Conservation (phyloP, 2,113 vertebrate genomes). For the Prochilodus magdalenae region DNA sequence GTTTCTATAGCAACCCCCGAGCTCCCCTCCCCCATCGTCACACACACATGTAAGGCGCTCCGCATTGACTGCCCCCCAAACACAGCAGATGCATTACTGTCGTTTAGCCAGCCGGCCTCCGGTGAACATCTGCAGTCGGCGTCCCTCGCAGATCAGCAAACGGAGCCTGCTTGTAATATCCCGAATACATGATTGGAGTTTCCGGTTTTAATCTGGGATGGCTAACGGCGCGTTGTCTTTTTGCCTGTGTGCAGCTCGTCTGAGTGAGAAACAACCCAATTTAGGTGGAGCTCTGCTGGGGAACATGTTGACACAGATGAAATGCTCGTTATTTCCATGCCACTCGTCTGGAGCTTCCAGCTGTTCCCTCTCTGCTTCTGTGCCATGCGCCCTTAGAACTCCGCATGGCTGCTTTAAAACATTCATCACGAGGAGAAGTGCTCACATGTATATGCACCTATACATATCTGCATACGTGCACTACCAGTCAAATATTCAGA, state of each 20-base stretch:
- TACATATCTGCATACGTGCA: not conserved
- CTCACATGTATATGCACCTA: not conserved
- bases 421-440: not conserved
- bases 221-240: not conserved
- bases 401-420: slow-evolving; percentile 38
- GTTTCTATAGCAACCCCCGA: slow-evolving; percentile 78
- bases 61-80: slow-evolving; percentile 63
- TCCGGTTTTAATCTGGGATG: not conserved
- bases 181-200: not conserved
- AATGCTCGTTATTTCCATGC: slow-evolving; percentile 58
- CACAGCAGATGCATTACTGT: slow-evolving; percentile 58
- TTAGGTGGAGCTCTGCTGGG: slow-evolving; percentile 50
- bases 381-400: slow-evolving; percentile 26
- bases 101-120: slow-evolving; percentile 57
- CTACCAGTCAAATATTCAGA: no score
- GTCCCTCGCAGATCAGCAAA: slow-evolving; percentile 67
- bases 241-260: not conserved
- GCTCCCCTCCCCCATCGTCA: slow-evolving; percentile 53
- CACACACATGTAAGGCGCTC: slow-evolving; percentile 43
- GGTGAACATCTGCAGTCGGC: slow-evolving; percentile 52
- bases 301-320: slow-evolving; percentile 57
- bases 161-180: not conserved
- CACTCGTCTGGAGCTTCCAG: slow-evolving; percentile 39
- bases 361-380: slow-evolving; percentile 47
- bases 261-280: slow-evolving; percentile 16